Conservation (phyloP, 2,113 vertebrate genomes). For the Perccottus glenii region DNA sequence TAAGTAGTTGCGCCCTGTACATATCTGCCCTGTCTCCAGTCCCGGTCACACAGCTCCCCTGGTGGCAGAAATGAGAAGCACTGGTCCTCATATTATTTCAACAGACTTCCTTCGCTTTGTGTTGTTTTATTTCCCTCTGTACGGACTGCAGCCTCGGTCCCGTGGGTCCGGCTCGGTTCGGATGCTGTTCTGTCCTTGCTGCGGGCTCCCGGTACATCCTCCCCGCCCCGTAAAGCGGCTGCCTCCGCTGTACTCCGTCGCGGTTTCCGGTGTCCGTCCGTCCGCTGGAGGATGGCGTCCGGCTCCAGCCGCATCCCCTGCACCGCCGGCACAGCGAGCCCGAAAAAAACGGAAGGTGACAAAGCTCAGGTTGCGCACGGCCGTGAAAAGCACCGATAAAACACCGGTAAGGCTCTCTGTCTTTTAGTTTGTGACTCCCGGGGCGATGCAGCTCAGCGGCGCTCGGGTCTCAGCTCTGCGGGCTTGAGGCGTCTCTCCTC, state of each 20-base stretch:
- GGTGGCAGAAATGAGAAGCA: too few species aligned
- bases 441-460: too few species aligned
- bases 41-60: too few species aligned
- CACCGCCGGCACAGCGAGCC: constrained; percentile 57
- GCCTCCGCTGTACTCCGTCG: constrained; percentile 47
- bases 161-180: too few species aligned
- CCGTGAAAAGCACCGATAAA: constrained; percentile 18
- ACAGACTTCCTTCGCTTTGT: background rate
- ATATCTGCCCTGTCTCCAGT: too few species aligned
- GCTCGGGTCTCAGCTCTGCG: background rate
- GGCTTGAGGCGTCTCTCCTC: background rate
- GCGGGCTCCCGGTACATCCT: background rate
- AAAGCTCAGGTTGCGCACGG: constrained; percentile 14
- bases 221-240: constrained; percentile 2
- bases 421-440: constrained; percentile 12
- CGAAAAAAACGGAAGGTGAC: constrained; percentile 27
- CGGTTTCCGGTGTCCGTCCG: constrained; percentile 76
- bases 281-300: constrained; percentile 75
- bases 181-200: background rate
- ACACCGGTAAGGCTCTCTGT: constrained; percentile 12
- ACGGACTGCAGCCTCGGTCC: too few species aligned
- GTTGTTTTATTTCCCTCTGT: background rate
- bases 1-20: too few species aligned
- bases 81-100: background rate
- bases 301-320: constrained; percentile 63